Conservation (phyloP, 2,888 invertebrate genomes). For the Teinopalpus imperialis region DNA sequence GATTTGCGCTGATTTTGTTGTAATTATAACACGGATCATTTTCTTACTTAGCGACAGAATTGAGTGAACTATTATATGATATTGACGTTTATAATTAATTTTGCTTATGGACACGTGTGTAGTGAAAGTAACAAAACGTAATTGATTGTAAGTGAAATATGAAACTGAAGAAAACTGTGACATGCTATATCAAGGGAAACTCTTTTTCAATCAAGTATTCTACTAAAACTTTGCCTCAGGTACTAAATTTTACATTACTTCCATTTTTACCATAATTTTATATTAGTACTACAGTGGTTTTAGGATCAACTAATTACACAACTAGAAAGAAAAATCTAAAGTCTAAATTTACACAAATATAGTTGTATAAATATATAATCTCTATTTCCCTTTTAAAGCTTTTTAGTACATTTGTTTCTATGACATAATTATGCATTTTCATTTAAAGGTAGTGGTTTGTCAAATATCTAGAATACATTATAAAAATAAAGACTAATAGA, state of each 20-base stretch:
- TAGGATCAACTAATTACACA: too few species aligned
- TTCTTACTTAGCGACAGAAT: constrained; percentile 58
- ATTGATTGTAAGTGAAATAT: constrained; percentile 50
- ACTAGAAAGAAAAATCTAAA: too few species aligned
- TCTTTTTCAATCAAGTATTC: constrained; percentile 57
- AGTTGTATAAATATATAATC: too few species aligned
- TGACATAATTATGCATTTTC: too few species aligned
- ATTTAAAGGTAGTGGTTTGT: too few species aligned
- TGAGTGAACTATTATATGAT: constrained; percentile 46
- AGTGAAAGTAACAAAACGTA: constrained; percentile 37
- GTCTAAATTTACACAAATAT: too few species aligned
- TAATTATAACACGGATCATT: constrained; percentile 49
- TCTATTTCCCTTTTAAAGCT: too few species aligned
- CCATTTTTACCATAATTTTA: neutral
- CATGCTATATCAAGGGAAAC: constrained; percentile 65
- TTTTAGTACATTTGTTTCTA: too few species aligned
- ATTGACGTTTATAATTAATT: constrained; percentile 44
- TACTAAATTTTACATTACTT: constrained; percentile 21
- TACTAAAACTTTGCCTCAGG: constrained; percentile 43
- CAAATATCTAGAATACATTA: too few species aligned
- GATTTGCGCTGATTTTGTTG: constrained; percentile 63
- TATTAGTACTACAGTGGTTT: too few species aligned
- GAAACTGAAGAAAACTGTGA: constrained; percentile 72
- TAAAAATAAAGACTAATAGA: too few species aligned
- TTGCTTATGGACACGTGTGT: constrained; percentile 42